Conservation (phyloP, 1,140 invertebrate genomes). For the Branchinecta lynchi region DNA sequence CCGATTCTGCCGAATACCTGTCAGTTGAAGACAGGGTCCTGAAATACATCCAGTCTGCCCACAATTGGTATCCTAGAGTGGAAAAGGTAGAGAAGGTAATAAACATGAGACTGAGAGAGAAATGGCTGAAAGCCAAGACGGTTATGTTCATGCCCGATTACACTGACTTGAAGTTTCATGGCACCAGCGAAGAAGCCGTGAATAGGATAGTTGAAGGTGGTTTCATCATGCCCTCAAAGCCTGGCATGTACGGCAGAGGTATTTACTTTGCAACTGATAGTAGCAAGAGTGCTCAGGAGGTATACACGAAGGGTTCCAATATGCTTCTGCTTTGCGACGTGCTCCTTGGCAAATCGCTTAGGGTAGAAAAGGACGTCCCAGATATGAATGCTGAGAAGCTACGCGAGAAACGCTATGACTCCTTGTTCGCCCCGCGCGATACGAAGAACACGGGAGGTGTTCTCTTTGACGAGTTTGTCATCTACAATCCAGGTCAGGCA, state of each 20-base stretch:
- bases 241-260: slow-evolving; percentile 16
- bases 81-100: slow-evolving; percentile 12
- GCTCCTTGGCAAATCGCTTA: slow-evolving; percentile 1
- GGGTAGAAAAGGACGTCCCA: not conserved
- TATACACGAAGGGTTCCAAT: slow-evolving; percentile 19
- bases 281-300: slow-evolving; percentile 19
- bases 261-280: slow-evolving; percentile 19
- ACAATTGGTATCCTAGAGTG: slow-evolving; percentile 17
- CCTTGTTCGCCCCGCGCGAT: slow-evolving; percentile 14
- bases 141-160: slow-evolving; percentile 11
- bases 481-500: slow-evolving; percentile 15
- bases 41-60: slow-evolving; percentile 18
- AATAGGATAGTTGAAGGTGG: slow-evolving; percentile 15
- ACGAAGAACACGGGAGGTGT: slow-evolving; percentile 17
- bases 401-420: not conserved
- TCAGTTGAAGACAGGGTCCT: slow-evolving; percentile 16
- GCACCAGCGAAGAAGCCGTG: slow-evolving; percentile 17
- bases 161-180: slow-evolving; percentile 16
- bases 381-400: slow-evolving; percentile 17
- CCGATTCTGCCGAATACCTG: slow-evolving; percentile 15
- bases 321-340: slow-evolving; percentile 20
- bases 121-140: not conserved
- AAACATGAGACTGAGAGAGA: not conserved
- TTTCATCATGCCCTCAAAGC: slow-evolving; percentile 13
- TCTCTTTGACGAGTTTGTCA: slow-evolving; percentile 18